Evolutionary conservation across 1,140 invertebrate species (phyloP).

Genomic region (Lepidurus packardi): DNA sequence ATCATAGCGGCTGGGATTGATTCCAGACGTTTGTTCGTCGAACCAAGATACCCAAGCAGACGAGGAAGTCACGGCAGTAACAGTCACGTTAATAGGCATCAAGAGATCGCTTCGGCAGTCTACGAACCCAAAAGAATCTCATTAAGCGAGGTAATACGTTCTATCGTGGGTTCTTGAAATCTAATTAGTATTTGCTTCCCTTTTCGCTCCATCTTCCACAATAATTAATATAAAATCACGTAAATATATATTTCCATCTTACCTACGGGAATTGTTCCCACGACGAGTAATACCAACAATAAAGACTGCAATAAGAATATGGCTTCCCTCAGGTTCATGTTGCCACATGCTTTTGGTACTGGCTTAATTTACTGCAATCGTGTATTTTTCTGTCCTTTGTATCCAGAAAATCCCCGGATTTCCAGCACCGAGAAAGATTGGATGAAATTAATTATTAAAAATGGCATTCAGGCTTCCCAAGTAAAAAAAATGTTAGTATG

Average conservation of each 20-base stretch:
- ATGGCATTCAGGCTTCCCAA: no score
- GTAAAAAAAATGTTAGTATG: no score
- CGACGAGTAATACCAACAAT: not conserved
- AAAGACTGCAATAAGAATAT: not conserved
- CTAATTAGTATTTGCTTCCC: no score
- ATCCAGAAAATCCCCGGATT: no score
- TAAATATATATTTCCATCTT: not conserved
- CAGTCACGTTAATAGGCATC: conserved; percentile 10
- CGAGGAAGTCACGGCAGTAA: not conserved
- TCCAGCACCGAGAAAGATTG: no score
- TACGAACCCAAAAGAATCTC: not conserved
- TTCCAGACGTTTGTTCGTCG: not conserved
- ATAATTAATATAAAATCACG: not conserved
- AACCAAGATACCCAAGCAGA: conserved; percentile 11
- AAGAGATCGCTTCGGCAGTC: not conserved
- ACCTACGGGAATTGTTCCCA: not conserved
- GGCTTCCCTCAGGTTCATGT: not conserved
- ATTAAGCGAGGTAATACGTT: not conserved
- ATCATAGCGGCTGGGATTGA: not conserved
- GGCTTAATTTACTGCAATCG: no score
- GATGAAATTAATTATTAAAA: no score
- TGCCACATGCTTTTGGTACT: conserved; percentile 13
- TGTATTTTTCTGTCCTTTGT: no score
- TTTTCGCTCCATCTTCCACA: no score
- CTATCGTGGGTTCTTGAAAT: not conserved